Evolutionary conservation across 2,113 vertebrate species (phyloP).

Genomic region (Reinhardtius hippoglossoides): DNA sequence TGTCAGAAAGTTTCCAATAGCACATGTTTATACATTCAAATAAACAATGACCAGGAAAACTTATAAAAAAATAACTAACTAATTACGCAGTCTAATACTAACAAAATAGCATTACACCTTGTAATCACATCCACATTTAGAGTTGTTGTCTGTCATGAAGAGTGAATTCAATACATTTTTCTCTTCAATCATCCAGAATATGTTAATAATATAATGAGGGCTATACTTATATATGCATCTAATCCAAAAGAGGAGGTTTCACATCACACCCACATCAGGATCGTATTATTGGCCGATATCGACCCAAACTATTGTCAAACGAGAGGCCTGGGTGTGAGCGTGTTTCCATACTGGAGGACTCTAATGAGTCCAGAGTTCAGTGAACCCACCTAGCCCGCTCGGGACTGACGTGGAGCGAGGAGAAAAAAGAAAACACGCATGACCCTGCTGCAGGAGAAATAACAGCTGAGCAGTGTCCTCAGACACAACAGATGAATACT

Average conservation of each 20-base stretch:
- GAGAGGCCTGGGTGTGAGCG: conserved; percentile 12
- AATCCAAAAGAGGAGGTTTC: no score
- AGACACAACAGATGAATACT: conserved; percentile 62
- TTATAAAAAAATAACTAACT: no score
- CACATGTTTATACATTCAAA: no score
- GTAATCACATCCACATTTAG: no score
- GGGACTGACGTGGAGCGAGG: conserved; percentile 1
- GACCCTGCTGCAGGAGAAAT: conserved; percentile 21
- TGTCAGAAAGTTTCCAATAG: no score
- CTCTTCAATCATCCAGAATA: no score
- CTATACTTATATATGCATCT: no score
- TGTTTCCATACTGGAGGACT: conserved; percentile 19
- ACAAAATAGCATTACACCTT: no score
- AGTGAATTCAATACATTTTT: no score
- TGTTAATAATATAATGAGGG: no score
- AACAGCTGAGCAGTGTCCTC: conserved; percentile 54
- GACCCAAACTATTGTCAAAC: neutral
- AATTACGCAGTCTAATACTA: no score
- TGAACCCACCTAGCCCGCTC: conserved; percentile 20
- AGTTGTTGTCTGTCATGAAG: no score
- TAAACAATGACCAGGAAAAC: conserved; percentile 21
- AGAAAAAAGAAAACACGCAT: conserved; percentile 8
- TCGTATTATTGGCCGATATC: neutral
- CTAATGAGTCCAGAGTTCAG: conserved; percentile 9
- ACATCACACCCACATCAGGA: neutral